Evolutionary conservation across 2,888 invertebrate species (phyloP).

Genomic region (Bombylius discolor): DNA sequence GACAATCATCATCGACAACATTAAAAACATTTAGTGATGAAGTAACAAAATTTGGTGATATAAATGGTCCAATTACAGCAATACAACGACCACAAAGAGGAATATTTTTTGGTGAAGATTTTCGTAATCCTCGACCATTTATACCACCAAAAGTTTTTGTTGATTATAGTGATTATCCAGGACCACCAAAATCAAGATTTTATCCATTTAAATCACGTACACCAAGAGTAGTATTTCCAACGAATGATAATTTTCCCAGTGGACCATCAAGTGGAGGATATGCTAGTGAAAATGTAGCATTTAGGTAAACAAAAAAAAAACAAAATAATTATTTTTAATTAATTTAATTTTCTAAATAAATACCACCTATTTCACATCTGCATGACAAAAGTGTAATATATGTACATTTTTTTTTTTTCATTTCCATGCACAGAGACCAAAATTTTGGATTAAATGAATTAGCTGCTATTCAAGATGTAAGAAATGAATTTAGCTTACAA

Average conservation of each 20-base stretch:
- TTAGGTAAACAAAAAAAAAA: slow-evolving; percentile 24
- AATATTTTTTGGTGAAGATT: slow-evolving; percentile 28
- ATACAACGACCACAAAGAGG: slow-evolving; percentile 27
- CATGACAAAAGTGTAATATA: too few relatives aligned
- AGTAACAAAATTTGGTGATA: slow-evolving; percentile 36
- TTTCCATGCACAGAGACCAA: slow-evolving; percentile 39
- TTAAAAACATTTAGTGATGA: slow-evolving; percentile 32
- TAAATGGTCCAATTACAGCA: slow-evolving; percentile 35
- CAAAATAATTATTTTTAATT: neutral
- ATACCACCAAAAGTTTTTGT: slow-evolving; percentile 33
- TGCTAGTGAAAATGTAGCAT: slow-evolving; percentile 34
- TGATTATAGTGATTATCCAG: slow-evolving; percentile 26
- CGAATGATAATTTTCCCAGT: slow-evolving; percentile 31
- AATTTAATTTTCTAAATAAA: too few relatives aligned
- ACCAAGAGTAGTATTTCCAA: slow-evolving; percentile 35
- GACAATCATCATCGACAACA: slow-evolving; percentile 17
- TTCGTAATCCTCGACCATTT: slow-evolving; percentile 21
- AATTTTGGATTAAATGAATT: slow-evolving; percentile 47
- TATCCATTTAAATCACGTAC: slow-evolving; percentile 34
- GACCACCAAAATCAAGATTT: slow-evolving; percentile 31
- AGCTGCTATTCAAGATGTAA: slow-evolving; percentile 38
- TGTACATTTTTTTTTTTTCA: neutral
- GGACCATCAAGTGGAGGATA: slow-evolving; percentile 29
- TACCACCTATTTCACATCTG: too few relatives aligned
- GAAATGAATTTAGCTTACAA: slow-evolving; percentile 48